Base-by-base conservation (phyloP, 2,888 invertebrate species). In the Philonicus albiceps region DNA sequence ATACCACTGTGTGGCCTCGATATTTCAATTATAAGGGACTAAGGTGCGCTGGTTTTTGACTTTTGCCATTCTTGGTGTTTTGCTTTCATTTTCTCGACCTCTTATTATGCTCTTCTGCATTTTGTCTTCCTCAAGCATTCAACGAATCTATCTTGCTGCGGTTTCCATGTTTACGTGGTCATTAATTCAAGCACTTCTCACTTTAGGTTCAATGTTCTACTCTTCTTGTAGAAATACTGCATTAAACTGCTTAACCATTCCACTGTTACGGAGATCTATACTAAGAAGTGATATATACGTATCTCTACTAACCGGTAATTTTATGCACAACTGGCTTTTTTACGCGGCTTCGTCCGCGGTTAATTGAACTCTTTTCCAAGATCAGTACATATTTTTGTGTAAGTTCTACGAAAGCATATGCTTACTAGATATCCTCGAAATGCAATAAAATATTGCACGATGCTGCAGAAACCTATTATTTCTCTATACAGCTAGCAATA, bases 21-120 rank as follows among this genome's bases (percentile, higher is more conserved):
- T 64, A 64, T 22, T 64, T 64, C 64, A 7, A 19, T 64, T 64
- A 13, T 27, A 22, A 64, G 64, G 64, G 19, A 64, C 64, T 64
- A 27, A 64, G 64, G 27, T 64, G 55, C 22, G n/a, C 64, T 64
- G 22, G 64, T 64, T 64, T 27, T 64, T 27, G 19, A 64, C 22
- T 64, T 7, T 64, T 64, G 22, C 74, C 74, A 74, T 74, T 74
- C 74, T 11, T 74, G 74, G 64, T 53, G 30, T 80, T 53, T 80
- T 49, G 80, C 80, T 80, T 80, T 80, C 80, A 49, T 80, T 80
- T 80, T 80, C 80, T 40, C 49, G 49, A 43, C 30, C 40, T 43
- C 49, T 53, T 80, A 80, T 64, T 11, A 11, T 19, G 40, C 40
- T 43, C 22, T 49, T 49, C 22, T 64, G 22, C 22, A 6, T n/a